Evolutionary conservation across 2,113 vertebrate genomes (phyloP), one percentile per base, ranked within the genome.

Genomic region (Hypanus sabinus): DNA sequence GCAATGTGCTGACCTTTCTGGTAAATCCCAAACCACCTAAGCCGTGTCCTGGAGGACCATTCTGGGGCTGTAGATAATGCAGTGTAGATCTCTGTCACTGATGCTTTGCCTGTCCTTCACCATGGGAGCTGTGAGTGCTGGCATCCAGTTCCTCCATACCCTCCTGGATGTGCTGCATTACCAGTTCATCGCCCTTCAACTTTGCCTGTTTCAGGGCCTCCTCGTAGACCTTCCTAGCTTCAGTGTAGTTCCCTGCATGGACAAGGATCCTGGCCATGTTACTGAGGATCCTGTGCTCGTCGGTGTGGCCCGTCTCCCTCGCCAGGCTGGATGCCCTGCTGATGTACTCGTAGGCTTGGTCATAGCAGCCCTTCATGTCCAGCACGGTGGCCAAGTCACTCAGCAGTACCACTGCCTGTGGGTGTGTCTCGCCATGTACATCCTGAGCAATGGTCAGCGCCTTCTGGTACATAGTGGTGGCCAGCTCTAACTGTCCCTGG

Each of bases 401-500:
- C 98, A 99, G 97, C 94, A 99, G 96, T 65, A 99, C 98, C 94
- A 99, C 95, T 0, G 97, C 98, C 98, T 98, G 98, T 77, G 98
- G 98, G 95, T 99, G 98, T 0, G 95, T 95, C 94, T 98, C 97
- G 94, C 99, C 99, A 95, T 98, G 98, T 95, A 98, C 98, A 94
- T 98, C 97, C 36, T 71, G 95, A 94, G 98, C 98, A 96, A 99
- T 99, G 95, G 96, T 95, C 95, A 99, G 96, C 3, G 99, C 98
- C 2, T 94, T 96, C 94, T 96, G 96, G 81, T 98, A 99, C 97
- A 99, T 97, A 70, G 94, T 96, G 3, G 95, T 96, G 0, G 99
- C 98, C 94, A 95, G 95, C 0, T 94, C 93, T 5, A 98, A 96
- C 94, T 96, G 96, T 0, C 94, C 95, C 11, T 94, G 94, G 30